Conservation (phyloP, 2,888 invertebrate genomes). For the Euphydryas editha region DNA sequence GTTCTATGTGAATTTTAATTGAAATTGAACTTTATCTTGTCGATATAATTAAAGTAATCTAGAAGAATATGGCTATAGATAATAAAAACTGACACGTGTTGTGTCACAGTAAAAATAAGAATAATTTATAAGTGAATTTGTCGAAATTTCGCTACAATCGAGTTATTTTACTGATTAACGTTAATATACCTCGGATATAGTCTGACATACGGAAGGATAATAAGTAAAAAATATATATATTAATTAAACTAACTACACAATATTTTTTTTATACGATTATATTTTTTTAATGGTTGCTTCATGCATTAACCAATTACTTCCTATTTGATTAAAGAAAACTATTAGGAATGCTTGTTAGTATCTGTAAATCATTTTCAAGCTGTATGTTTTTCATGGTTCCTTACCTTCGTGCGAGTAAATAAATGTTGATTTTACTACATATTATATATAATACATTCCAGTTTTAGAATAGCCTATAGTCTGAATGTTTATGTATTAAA, state of each 20-base stretch:
- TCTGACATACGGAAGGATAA: background rate
- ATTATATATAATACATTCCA: no score
- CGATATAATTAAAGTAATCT: no score
- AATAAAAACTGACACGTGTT: no score
- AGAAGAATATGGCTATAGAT: no score
- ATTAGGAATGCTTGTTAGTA: background rate
- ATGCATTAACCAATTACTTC: constrained; percentile 15
- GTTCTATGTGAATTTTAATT: no score
- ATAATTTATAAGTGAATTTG: no score
- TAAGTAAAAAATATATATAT: background rate
- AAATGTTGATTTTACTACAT: background rate
- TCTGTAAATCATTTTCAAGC: constrained; percentile 14
- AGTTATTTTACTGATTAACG: no score
- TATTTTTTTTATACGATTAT: background rate
- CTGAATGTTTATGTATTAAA: background rate
- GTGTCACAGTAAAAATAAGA: no score
- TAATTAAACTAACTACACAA: background rate
- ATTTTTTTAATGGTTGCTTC: background rate
- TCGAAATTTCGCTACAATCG: no score
- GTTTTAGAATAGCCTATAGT: no score
- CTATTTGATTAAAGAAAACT: constrained; percentile 15
- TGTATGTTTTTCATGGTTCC: constrained; percentile 2
- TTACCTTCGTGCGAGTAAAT: background rate
- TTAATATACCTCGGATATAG: no score
- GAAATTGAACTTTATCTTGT: no score